These are phyloP conservation scores for Ormyrus nitidulus DNA, from an alignment of 2,888 invertebrate genomes.

Conservation along the genomic window DNA sequence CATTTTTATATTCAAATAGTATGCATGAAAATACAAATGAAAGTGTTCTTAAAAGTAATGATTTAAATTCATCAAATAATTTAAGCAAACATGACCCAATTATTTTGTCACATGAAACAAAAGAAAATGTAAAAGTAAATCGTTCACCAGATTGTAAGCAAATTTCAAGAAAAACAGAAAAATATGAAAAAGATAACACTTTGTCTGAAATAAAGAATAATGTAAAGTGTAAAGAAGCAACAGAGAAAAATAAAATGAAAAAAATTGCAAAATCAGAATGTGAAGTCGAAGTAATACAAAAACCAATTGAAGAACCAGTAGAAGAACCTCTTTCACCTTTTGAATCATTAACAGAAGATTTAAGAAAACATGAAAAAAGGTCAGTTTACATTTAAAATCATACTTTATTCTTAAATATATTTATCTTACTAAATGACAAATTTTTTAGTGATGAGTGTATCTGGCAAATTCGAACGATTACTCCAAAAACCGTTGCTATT, in stretches of 20 bases:
- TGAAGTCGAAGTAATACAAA: background rate
- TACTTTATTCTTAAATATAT: background rate
- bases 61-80: slow-evolving; percentile 7
- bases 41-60: background rate
- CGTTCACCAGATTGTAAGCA: background rate
- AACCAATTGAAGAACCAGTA: background rate
- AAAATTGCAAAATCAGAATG: background rate
- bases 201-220: background rate
- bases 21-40: slow-evolving; percentile 34
- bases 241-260: background rate
- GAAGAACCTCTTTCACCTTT: slow-evolving; percentile 36
- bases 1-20: slow-evolving; percentile 59
- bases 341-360: slow-evolving; percentile 24
- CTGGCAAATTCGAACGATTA: slow-evolving; percentile 62
- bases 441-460: slow-evolving; percentile 64
- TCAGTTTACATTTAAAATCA: slow-evolving; percentile 6
- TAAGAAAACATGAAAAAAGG: slow-evolving; percentile 39
- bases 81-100: slow-evolving; percentile 6
- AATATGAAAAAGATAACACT: background rate
- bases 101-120: background rate
- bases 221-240: background rate
- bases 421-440: slow-evolving; percentile 13
- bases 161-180: slow-evolving; percentile 14
- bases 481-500: slow-evolving; percentile 60
- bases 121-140: background rate